Conservation (phyloP, 1,140 invertebrate genomes). For the Aphidius ervi region DNA sequence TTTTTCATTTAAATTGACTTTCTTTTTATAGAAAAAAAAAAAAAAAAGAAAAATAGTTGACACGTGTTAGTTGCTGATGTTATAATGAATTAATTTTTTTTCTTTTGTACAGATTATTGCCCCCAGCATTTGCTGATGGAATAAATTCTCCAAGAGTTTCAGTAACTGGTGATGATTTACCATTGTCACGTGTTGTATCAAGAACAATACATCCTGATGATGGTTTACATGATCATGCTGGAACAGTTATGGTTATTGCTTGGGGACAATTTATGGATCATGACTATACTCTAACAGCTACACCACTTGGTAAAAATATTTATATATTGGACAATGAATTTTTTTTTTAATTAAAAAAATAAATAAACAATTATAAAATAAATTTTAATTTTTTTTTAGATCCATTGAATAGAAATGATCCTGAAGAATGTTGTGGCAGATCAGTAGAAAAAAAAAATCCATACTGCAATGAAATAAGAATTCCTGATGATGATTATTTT, state of each 20-base stretch:
- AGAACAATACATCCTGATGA: constrained; percentile 87
- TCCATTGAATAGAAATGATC: constrained; percentile 78
- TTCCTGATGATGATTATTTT: constrained; percentile 89
- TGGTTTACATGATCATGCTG: constrained; percentile 88
- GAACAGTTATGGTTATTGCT: constrained; percentile 87
- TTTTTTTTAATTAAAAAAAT: not conserved
- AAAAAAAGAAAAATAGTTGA: too few relatives aligned
- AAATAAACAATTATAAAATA: not conserved
- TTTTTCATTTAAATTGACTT: not conserved
- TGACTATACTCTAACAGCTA: constrained; percentile 85
- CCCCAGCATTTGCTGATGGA: constrained; percentile 75
- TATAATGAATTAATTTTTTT: not conserved
- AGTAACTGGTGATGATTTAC: constrained; percentile 68
- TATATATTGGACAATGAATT: not conserved
- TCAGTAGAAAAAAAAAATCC: constrained; percentile 77
- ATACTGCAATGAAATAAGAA: constrained; percentile 85
- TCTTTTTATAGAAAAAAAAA: too few relatives aligned
- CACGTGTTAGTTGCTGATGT: too few relatives aligned
- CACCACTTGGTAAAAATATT: constrained; percentile 68
- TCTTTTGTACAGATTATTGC: constrained; percentile 59
- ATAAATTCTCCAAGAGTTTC: constrained; percentile 77
- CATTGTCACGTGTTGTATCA: constrained; percentile 78
- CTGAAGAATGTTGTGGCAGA: constrained; percentile 81
- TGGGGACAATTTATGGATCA: constrained; percentile 96
- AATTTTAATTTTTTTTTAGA: constrained; percentile 54